A percentile compares a stretch with the other conserved stretches of the same genome.
Evolutionary conservation across 30 jellyfish, hydroid and myxozoan genomes (phyloP).

Genomic region (Turritopsis dohrnii): DNA sequence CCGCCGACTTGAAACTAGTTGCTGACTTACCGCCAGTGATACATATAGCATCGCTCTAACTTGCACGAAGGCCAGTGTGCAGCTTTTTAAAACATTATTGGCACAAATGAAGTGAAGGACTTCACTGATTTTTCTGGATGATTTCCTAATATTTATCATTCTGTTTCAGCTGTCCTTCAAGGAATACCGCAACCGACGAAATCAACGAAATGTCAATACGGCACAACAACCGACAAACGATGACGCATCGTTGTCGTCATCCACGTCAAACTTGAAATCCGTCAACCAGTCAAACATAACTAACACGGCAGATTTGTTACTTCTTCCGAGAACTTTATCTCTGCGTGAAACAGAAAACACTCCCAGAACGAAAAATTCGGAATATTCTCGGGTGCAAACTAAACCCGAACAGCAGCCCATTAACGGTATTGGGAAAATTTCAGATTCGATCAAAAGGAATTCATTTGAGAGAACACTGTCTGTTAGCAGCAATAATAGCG

Average conservation of each 20-base stretch:
- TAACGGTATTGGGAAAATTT: background rate
- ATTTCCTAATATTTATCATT: background rate
- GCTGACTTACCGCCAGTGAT: no score
- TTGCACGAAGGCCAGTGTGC: no score
- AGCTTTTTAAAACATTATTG: no score
- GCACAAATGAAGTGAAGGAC: background rate
- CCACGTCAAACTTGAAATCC: background rate
- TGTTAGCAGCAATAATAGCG: background rate
- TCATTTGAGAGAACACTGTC: conserved; percentile 11
- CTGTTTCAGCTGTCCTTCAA: conserved; percentile 19
- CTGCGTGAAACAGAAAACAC: background rate
- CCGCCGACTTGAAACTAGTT: no score
- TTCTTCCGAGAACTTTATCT: conserved; percentile 7
- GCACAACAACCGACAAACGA: background rate
- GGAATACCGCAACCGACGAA: conserved; percentile 25
- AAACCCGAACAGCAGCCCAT: background rate
- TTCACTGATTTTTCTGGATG: background rate
- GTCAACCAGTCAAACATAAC: background rate
- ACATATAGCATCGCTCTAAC: no score
- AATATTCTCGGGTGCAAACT: background rate
- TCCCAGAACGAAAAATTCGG: background rate
- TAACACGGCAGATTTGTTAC: conserved; percentile 1
- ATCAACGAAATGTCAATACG: conserved; percentile 7
- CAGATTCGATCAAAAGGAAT: background rate
- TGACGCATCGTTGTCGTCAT: background rate